Percentiles rank a stretch among this genome's conserved stretches.
Evolutionary conservation across 2,113 vertebrate species (phyloP).

Genomic region (Gallinago media): DNA sequence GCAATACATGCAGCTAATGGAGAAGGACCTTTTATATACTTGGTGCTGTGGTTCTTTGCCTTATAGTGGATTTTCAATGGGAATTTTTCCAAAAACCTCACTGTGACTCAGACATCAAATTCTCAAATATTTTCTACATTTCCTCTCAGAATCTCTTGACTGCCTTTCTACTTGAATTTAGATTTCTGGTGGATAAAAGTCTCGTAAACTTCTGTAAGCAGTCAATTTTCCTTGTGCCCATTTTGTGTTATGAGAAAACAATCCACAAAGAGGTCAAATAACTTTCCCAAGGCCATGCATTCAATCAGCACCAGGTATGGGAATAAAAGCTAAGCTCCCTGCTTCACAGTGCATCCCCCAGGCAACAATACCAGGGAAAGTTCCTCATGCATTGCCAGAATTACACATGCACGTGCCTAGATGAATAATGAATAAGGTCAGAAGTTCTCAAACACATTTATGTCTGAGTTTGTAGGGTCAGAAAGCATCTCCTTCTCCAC

Average conservation of each 20-base stretch:
- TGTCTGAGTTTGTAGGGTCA: not conserved
- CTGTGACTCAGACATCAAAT: not conserved
- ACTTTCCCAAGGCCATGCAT: not conserved
- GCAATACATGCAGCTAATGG: not conserved
- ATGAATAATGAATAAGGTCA: not conserved
- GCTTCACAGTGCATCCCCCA: not conserved
- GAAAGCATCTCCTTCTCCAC: not conserved
- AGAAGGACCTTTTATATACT: not conserved
- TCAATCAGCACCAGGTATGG: not conserved
- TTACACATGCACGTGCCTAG: not conserved
- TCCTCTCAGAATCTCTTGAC: not conserved
- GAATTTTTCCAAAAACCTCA: not conserved
- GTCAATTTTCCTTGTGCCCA: not conserved
- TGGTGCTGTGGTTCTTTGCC: not conserved
- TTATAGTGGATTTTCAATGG: not conserved
- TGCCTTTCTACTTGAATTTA: not conserved
- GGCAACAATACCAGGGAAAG: not conserved
- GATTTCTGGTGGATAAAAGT: not conserved
- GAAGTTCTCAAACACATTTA: not conserved
- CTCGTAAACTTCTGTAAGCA: not conserved
- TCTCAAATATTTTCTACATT: not conserved
- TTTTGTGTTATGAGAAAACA: not conserved
- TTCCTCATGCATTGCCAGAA: not conserved
- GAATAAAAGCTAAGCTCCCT: not conserved
- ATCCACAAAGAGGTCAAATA: not conserved